Conservation (phyloP, 2,113 vertebrate genomes). For the Pterocles gutturalis region DNA sequence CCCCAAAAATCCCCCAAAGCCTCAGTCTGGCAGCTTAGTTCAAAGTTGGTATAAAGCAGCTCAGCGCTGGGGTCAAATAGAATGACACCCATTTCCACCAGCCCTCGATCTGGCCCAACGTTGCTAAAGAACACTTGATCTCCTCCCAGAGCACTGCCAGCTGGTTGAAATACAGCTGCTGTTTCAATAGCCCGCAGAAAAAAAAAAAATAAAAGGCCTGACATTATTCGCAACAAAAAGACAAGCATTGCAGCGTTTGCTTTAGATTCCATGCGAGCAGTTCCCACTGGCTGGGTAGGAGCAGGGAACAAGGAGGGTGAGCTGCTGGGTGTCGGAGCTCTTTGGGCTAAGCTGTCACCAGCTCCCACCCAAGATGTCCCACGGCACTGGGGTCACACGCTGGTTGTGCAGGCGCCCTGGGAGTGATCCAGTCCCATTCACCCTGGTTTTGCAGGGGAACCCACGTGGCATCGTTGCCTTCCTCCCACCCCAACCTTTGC, state of each 20-base stretch:
- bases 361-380: neutral
- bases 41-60: neutral
- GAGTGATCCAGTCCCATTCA: neutral
- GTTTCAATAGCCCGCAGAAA: neutral
- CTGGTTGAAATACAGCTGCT: constrained; percentile 52
- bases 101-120: neutral
- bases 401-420: neutral
- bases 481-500: neutral
- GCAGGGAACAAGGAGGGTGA: neutral
- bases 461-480: accelerated
- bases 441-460: neutral
- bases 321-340: neutral
- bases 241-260: neutral
- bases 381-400: neutral
- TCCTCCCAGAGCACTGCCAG: neutral
- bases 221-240: neutral
- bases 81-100: neutral
- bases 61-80: neutral
- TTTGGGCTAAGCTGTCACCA: neutral
- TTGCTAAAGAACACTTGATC: constrained; percentile 7
- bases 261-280: neutral
- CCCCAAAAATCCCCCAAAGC: neutral
- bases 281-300: neutral
- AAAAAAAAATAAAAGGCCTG: neutral
- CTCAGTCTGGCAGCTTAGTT: neutral